A percentile compares a stretch with the other conserved stretches of the same genome.
phyloP scores from a whole-genome alignment of 1,140 invertebrate species.

The Zaprionus tsacasi region DNA sequence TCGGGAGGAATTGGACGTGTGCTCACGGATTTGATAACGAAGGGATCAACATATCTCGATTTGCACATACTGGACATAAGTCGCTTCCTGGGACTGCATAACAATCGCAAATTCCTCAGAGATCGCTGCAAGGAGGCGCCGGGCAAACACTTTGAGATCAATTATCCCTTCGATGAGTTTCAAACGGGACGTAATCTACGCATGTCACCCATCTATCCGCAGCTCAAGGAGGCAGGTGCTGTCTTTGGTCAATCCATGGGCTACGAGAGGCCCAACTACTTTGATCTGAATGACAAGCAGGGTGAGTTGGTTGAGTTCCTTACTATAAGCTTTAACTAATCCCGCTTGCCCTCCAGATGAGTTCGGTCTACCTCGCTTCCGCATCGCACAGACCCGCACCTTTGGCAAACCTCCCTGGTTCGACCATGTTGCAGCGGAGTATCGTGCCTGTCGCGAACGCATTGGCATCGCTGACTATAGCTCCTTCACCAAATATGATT shows the following conservation, averaged over 20 bases:
- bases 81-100: constrained; percentile 97
- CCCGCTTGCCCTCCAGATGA: constrained; percentile 57
- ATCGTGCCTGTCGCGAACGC: constrained; percentile 96
- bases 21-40: constrained; percentile 94
- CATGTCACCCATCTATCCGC: constrained; percentile 98
- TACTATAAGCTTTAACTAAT: neutral
- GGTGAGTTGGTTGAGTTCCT: constrained; percentile 82
- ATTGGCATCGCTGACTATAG: constrained; percentile 98
- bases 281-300: constrained; percentile 87
- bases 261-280: constrained; percentile 98
- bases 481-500: constrained; percentile 98
- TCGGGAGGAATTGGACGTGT: constrained; percentile 97
- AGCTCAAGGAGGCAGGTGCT: constrained; percentile 95
- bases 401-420: constrained; percentile 98
- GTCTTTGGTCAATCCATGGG: constrained; percentile 99
- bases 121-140: constrained; percentile 97
- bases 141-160: constrained; percentile 93
- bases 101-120: constrained; percentile 96
- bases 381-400: constrained; percentile 90
- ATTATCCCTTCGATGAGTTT: constrained; percentile 94
- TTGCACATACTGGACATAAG: constrained; percentile 96
- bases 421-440: constrained; percentile 94
- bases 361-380: constrained; percentile 83
- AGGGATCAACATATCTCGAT: constrained; percentile 92
- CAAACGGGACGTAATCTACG: constrained; percentile 95